Base-by-base conservation (phyloP, 2,113 vertebrate species). In the Oxygymnocypris stewartii region DNA sequence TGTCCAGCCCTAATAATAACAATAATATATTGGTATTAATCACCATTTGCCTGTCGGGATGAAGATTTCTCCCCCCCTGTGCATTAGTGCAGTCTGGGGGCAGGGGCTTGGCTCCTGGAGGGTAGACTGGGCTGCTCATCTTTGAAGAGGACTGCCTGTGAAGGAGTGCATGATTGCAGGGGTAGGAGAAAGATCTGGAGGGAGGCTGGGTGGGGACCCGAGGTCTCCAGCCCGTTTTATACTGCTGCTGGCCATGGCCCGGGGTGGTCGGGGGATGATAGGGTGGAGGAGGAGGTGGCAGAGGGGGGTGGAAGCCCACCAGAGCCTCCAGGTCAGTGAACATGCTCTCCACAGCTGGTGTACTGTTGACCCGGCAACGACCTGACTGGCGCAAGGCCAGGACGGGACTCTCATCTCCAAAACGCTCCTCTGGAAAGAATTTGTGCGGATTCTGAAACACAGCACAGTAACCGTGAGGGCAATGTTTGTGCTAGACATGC, bases 391-490 rank as follows among this genome's bases (percentile, higher is more conserved):
- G 96, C 92, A 97, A 69, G 18, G 96, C 96, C 93, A 98, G 94
- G 79, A 98, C 96, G 0, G 98, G 98, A 94, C 98, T 99, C 93
- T 98, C 98, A 0, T 99, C 98, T 85, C 98, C 98, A 90, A 99
- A 99, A 20, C 97, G 95, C 89, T 99, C 98, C 69, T 99, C 98
- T 0, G 98, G 98, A 90, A 99, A 99, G 93, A 99, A 99, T 90
- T 99, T 99, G 93, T 97, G 97, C 40, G 98, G 98, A 93, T 99
- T 99, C 98, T 99, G 91, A 89, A 85, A 87, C 54, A 79, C 35
- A 86, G 23, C 78, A 86, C 4, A 80, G 47, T 4, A 82, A 28
- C n/a, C 3, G 35, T 79, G 14, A 80, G 51, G 51, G 14, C 4
- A 74, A 54, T 31, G 25, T 51, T 65, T 6, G 35, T 59, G 42